Conservation (phyloP, 2,888 invertebrate species). For the Ectropis crepuscularia region DNA sequence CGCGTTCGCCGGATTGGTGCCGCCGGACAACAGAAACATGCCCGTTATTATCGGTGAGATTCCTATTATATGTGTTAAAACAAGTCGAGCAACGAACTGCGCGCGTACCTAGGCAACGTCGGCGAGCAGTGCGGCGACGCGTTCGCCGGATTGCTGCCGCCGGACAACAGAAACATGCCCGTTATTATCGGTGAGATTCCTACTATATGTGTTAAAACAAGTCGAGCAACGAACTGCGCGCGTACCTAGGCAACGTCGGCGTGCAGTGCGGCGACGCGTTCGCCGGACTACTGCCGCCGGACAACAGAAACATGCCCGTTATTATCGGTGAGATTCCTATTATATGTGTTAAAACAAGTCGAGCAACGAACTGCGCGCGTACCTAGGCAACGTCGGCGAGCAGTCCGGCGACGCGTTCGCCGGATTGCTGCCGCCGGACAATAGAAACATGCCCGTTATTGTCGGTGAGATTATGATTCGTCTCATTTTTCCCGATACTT, state of each 20-base stretch:
- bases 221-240: conserved; percentile 96
- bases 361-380: conserved; percentile 96
- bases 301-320: conserved; percentile 93
- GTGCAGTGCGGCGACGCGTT: conserved; percentile 97
- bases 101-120: conserved; percentile 96
- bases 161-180: conserved; percentile 92
- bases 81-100: conserved; percentile 96
- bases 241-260: conserved; percentile 96
- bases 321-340: conserved; percentile 86
- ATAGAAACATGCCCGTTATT: conserved; percentile 94
- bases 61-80: neutral
- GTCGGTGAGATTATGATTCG: conserved; percentile 86
- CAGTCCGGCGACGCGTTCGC: conserved; percentile 97
- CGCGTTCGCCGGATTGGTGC: conserved; percentile 94
- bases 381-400: conserved; percentile 96
- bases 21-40: conserved; percentile 91
- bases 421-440: conserved; percentile 93
- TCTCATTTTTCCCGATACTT: no score
- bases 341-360: conserved; percentile 83
- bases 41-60: conserved; percentile 92
- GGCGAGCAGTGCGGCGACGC: conserved; percentile 97
- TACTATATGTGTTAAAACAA: conserved; percentile 69
- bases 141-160: conserved; percentile 94
- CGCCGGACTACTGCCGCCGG: conserved; percentile 93
- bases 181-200: conserved; percentile 90